Percentiles rank a stretch among this genome's conserved stretches.
Conservation (phyloP, 2,113 vertebrate species). For the Geococcyx californianus region DNA sequence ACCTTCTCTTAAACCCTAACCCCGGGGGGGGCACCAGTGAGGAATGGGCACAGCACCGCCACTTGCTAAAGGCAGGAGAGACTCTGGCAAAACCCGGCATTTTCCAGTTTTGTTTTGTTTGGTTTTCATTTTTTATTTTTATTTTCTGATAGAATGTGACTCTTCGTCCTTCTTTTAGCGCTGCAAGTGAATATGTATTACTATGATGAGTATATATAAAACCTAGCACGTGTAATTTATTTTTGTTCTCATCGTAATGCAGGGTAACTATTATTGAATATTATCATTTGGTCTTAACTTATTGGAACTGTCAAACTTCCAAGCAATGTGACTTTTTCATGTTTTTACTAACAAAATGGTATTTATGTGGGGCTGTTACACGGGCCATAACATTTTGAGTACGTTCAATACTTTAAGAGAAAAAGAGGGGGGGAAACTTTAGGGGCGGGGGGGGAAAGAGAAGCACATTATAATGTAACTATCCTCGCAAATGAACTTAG, state of each 20-base stretch:
- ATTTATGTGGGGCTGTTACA: constrained; percentile 79
- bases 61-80: constrained; percentile 76
- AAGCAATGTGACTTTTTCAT: constrained; percentile 83
- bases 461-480: constrained; percentile 86
- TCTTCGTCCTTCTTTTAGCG: constrained; percentile 83
- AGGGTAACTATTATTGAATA: constrained; percentile 83
- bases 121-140: constrained; percentile 51
- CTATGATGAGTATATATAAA: constrained; percentile 75
- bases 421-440: constrained; percentile 33
- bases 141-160: constrained; percentile 90
- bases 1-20: constrained; percentile 92
- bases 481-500: constrained; percentile 75
- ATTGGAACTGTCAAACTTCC: constrained; percentile 81
- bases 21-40: constrained; percentile 62
- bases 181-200: constrained; percentile 86
- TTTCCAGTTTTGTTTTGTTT: constrained; percentile 65
- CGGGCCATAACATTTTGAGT: constrained; percentile 76
- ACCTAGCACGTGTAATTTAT: constrained; percentile 86
- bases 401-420: constrained; percentile 75
- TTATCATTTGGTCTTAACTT: constrained; percentile 86
- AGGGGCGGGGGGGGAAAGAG: constrained; percentile 66
- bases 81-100: constrained; percentile 77
- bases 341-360: constrained; percentile 81
- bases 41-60: constrained; percentile 68
- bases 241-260: constrained; percentile 85